Evolutionary conservation across 2,888 invertebrate species (phyloP), one percentile per base, ranked within the genome.

Genomic region (Fragum fragum): DNA sequence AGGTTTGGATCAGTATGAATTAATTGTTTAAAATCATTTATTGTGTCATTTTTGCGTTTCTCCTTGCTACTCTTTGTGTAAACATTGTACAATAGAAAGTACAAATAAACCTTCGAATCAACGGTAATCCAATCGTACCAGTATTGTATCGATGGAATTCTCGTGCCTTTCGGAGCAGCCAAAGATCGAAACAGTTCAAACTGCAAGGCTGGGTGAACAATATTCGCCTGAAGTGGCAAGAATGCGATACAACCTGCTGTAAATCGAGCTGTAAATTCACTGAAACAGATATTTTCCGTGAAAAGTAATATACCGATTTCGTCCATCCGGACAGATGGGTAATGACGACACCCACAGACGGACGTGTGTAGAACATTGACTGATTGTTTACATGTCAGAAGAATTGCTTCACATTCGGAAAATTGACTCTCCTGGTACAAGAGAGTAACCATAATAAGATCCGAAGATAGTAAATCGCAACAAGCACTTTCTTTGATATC

Each of bases 171-270:
- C 29, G 63, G 63, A 7, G 63, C 32, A 16, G 11, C 28, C 1
- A 63, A 29, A 29, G 63, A 63, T 16, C 63, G 63, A 26, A 29
- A 63, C 63, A 63, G 28, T 32, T 63, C 63, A 32, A n/a, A 63
- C 18, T 36, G 63, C 26, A 63, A 18, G 36, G 18, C 32, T 11
- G 29, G 36, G 16, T 29, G 63, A 14, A 63, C 29, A 1, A 63
- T 29, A 32, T 3, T 36, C 3, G 36, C 36, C 32, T 63, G 32
- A 3, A 26, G 18, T 18, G n/a, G 63, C 7, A 32, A 26, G 32
- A 63, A 63, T 18, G 18, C 29, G 18, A 63, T 21, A n/a, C 63
- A 63, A 18, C 63, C 63, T 23, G 57, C 23, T 7, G 57, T 57
- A 7, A 18, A 23, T 57, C 26, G 57, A 47, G 7, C 16, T 14